Conservation (phyloP, 2,888 invertebrate species). For the Microplitis deprimator region DNA sequence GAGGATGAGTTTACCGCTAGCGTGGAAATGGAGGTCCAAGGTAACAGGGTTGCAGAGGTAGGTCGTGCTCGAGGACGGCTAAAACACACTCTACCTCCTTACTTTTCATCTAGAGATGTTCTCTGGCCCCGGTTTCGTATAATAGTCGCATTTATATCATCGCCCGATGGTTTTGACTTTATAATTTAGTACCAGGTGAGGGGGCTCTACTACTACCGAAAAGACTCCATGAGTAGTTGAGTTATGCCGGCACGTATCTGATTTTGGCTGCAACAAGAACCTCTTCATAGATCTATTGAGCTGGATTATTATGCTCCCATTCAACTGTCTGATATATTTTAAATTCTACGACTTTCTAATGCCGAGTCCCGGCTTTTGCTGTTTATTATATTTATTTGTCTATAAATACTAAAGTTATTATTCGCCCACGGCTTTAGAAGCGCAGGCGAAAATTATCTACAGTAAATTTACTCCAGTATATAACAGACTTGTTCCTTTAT, state of each 20-base stretch:
- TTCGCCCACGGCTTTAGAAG: neutral
- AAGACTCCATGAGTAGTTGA: conserved; percentile 51
- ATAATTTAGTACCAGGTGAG: conserved; percentile 67
- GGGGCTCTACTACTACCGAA: conserved; percentile 55
- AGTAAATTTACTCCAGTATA: too few species aligned
- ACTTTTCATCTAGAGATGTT: neutral
- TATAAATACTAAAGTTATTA: neutral
- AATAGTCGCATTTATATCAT: conserved; percentile 71
- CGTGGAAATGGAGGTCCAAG: too few species aligned
- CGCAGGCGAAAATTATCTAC: neutral
- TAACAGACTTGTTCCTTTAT: too few species aligned
- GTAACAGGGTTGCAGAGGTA: conserved; percentile 36
- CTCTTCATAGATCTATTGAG: conserved; percentile 48
- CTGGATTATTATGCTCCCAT: neutral
- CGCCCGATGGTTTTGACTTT: conserved; percentile 68
- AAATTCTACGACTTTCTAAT: neutral
- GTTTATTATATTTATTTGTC: neutral
- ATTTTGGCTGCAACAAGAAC: conserved; percentile 51
- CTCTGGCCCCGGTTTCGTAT: conserved; percentile 55
- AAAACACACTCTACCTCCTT: conserved; percentile 36
- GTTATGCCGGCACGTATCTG: conserved; percentile 59
- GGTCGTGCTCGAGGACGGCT: conserved; percentile 39
- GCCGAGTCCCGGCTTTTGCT: neutral
- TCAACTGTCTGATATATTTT: neutral
- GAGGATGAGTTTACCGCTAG: too few species aligned